Evolutionary conservation across 1,140 invertebrate genomes (phyloP).

Genomic region (Tyrophagus putrescentiae): DNA sequence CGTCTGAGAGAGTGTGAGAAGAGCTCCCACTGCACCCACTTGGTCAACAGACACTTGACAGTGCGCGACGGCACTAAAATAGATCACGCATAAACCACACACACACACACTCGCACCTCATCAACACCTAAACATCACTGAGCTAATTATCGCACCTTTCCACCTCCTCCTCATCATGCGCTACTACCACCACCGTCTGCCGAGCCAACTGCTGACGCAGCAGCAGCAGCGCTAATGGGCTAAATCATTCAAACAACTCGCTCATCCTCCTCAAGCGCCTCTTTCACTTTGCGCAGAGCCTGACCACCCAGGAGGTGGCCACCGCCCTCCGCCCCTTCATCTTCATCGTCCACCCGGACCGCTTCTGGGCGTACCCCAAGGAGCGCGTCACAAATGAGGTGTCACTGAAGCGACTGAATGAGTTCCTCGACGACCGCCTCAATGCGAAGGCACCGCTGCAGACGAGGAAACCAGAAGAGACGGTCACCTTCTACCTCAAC

Average conservation of each 20-base stretch:
- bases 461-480: slow-evolving; percentile 11
- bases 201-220: no score
- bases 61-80: no score
- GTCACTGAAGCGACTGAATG: slow-evolving; percentile 70
- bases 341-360: slow-evolving; percentile 83
- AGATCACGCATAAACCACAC: no score
- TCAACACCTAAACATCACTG: no score
- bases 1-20: no score
- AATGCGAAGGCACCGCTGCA: slow-evolving; percentile 40
- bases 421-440: slow-evolving; percentile 52
- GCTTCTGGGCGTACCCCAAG: slow-evolving; percentile 75
- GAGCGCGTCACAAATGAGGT: slow-evolving; percentile 77
- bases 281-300: slow-evolving; percentile 1
- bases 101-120: no score
- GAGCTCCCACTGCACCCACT: no score
- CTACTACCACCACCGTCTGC: not conserved
- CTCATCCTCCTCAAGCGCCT: not conserved
- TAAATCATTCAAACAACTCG: no score
- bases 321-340: slow-evolving; percentile 80
- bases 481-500: slow-evolving; percentile 16
- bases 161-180: not conserved
- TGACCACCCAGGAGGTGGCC: slow-evolving; percentile 62
- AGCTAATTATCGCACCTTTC: no score
- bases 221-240: no score
- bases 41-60: no score